Evolutionary conservation across 2,888 invertebrate species (phyloP), one percentile per base, ranked within the genome.

Genomic region (Amorpha juglandis): DNA sequence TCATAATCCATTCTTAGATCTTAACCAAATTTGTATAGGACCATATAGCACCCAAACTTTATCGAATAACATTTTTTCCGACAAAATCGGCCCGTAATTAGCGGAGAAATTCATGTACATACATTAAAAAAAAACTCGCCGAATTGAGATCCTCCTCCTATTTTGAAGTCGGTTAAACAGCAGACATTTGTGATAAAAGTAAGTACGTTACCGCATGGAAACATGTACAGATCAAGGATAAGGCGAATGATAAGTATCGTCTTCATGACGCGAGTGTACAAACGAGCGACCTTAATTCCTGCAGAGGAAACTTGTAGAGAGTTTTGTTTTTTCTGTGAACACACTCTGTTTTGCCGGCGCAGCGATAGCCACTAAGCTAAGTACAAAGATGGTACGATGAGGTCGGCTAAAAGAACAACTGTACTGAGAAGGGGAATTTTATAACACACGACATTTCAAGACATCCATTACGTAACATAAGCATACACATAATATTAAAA

Each of bases 341-440:
- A 19, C 38, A 38, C 42, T 33, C 33, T 16, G 11, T 9, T 19
- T 42, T 11, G 42, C 9, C 58, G 19, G 55, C 53, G 53, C 38
- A 48, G 50, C 51, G 63, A 63, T 33, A 63, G 51, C 63, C 63
- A 63, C 63, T 63, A 63, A 63, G 63, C 16, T 63, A 63, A 63
- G 63, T 63, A 63, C 63, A 63, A 51, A 51, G 38, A 35, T 19
- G 19, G 35, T 33, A 33, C 51, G 38, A 63, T n/a, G 50, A 51
- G 48, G 48, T 63, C 50, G 63, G 63, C 27, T 63, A 38, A 63
- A 63, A 63, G 63, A 63, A 63, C 63, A 63, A 50, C 51, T 51
- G 51, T 7, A 19, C 38, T 42, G 38, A 53, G 21, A 14, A 35
- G 19, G 6, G 14, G 58, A 1, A 6, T 7, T 58, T 58, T 58